Conservation (phyloP, 2,888 invertebrate genomes). For the Standfussiana lucernea region DNA sequence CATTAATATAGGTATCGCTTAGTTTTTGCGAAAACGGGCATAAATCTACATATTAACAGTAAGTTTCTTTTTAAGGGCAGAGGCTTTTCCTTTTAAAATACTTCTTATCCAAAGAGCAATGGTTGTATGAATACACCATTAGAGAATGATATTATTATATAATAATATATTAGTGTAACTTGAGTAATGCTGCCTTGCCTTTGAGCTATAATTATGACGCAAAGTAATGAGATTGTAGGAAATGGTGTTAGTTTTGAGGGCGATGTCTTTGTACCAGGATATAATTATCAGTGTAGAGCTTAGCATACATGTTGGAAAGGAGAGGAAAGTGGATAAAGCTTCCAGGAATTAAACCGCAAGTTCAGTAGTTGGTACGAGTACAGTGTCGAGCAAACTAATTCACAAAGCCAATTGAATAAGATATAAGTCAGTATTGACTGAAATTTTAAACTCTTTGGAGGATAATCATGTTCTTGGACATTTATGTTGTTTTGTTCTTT, state of each 20-base stretch:
- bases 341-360: too few species aligned
- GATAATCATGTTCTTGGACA: background rate
- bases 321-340: rapidly evolving
- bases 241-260: background rate
- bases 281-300: background rate
- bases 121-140: conserved; percentile 8
- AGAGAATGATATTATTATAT: conserved; percentile 9
- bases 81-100: too few species aligned
- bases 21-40: too few species aligned
- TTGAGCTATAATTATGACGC: conserved; percentile 22
- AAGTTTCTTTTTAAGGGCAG: too few species aligned
- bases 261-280: background rate
- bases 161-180: conserved; percentile 13
- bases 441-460: background rate
- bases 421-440: background rate
- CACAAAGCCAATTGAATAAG: background rate
- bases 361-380: too few species aligned
- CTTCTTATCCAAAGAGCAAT: too few species aligned
- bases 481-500: background rate
- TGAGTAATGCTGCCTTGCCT: conserved; percentile 11
- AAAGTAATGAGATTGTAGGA: conserved; percentile 5
- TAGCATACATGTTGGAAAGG: background rate
- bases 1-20: too few species aligned
- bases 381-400: too few species aligned
- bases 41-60: too few species aligned